phyloP scores from a whole-genome alignment of 2,797 vertebrate species.

The Lithobates pipiens region DNA sequence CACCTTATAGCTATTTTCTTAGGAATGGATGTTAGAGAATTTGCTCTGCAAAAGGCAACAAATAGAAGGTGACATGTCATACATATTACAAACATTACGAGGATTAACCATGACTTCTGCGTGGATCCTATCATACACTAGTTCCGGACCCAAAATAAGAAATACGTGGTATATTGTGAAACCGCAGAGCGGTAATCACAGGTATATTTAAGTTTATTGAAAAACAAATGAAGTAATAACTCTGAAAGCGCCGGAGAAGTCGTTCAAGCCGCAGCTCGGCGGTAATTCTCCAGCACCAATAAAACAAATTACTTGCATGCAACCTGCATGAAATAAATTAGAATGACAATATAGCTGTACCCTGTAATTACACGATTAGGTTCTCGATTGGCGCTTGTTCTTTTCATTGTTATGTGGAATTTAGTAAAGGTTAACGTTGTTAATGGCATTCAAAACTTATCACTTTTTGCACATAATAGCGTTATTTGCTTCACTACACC shows the following conservation, averaged over 20 bases:
- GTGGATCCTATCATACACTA: neutral
- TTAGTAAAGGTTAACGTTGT: conserved; percentile 1
- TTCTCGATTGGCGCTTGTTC: neutral
- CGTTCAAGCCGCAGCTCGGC: neutral
- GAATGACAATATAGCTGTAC: neutral
- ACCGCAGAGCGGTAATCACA: neutral
- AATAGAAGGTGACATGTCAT: too few species aligned
- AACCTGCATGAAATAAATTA: conserved; percentile 15
- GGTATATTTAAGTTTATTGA: neutral
- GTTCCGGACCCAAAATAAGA: neutral
- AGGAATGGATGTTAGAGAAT: too few species aligned
- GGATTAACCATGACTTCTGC: too few species aligned
- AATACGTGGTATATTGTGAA: neutral
- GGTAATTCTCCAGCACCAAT: conserved; percentile 4
- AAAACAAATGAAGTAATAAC: conserved; percentile 28
- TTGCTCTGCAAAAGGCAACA: too few species aligned
- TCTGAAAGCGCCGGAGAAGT: conserved; percentile 2
- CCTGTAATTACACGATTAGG: conserved; percentile 4
- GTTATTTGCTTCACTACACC: conserved; percentile 1
- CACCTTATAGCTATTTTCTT: too few species aligned
- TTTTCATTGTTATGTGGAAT: conserved; percentile 15
- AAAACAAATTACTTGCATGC: neutral
- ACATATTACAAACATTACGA: too few species aligned
- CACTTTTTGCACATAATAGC: neutral
- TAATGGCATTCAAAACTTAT: neutral